phyloP scores from a whole-genome alignment of 2,888 invertebrate species.

The Serrognathus titanus region DNA sequence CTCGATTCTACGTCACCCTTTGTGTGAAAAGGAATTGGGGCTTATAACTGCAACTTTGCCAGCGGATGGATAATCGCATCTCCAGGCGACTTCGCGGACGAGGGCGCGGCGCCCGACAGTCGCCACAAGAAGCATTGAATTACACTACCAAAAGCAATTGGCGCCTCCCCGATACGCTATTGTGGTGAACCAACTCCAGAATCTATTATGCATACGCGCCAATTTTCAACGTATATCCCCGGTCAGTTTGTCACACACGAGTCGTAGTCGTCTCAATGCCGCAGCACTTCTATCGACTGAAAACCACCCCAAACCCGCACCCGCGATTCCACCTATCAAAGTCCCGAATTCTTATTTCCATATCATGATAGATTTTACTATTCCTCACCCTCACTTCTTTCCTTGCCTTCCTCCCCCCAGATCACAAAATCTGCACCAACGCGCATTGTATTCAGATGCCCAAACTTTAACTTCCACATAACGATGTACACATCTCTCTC shows the following conservation, averaged over 20 bases:
- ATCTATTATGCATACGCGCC: constrained; percentile 23
- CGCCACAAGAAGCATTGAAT: constrained; percentile 21
- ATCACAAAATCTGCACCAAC: constrained; percentile 1
- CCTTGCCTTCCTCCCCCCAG: not conserved
- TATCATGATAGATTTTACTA: constrained; percentile 44
- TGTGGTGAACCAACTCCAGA: constrained; percentile 10
- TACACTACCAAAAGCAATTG: constrained; percentile 28
- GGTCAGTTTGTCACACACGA: constrained; percentile 22
- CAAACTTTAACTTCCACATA: not conserved
- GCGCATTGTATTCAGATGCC: not conserved
- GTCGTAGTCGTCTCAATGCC: not conserved
- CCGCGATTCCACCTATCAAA: constrained; percentile 35
- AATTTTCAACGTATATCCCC: constrained; percentile 15
- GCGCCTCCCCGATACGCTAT: constrained; percentile 24
- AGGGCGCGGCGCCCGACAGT: constrained; percentile 10
- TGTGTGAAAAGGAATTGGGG: not conserved
- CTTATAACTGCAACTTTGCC: not conserved
- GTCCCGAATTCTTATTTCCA: constrained; percentile 44
- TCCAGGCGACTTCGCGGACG: constrained; percentile 16
- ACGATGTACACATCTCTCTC: too few species aligned
- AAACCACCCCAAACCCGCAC: constrained; percentile 1
- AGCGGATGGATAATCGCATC: constrained; percentile 23
- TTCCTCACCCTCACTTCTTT: constrained; percentile 21
- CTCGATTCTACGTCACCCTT: constrained; percentile 3
- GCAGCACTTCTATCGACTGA: constrained; percentile 2